Evolutionary conservation across 2,113 vertebrate genomes (phyloP).

Genomic region (Calcarius ornatus): DNA sequence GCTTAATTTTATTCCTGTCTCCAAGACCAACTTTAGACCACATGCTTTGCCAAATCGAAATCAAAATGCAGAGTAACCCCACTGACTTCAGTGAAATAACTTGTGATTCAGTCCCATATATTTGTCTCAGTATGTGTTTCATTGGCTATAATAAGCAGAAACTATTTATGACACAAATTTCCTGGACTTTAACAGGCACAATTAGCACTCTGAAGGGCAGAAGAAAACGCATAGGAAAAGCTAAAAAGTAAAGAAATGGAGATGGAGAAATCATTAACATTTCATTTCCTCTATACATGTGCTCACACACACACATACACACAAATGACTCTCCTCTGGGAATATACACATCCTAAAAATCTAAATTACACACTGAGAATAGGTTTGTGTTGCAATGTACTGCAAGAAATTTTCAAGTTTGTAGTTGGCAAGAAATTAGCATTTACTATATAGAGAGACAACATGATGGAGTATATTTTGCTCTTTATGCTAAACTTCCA

Average conservation of each 20-base stretch:
- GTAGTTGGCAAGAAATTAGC: slow-evolving; percentile 59
- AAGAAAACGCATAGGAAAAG: slow-evolving; percentile 43
- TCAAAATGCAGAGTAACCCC: slow-evolving; percentile 49
- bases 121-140: slow-evolving; percentile 54
- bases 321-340: slow-evolving; percentile 40
- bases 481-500: slow-evolving; percentile 46
- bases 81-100: slow-evolving; percentile 51
- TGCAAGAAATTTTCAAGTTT: slow-evolving; percentile 50
- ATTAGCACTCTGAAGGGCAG: slow-evolving; percentile 50
- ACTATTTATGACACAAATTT: slow-evolving; percentile 56
- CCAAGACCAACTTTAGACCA: slow-evolving; percentile 46
- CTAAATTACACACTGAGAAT: slow-evolving; percentile 36
- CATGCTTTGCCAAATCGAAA: slow-evolving; percentile 48
- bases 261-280: slow-evolving; percentile 56
- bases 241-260: slow-evolving; percentile 40
- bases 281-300: slow-evolving; percentile 54
- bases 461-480: slow-evolving; percentile 52
- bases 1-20: slow-evolving; percentile 36
- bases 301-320: not conserved
- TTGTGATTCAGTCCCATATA: slow-evolving; percentile 32
- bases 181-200: slow-evolving; percentile 50
- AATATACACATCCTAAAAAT: slow-evolving; percentile 34
- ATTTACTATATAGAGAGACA: slow-evolving; percentile 56
- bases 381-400: slow-evolving; percentile 50
- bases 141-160: slow-evolving; percentile 60